Conservation (phyloP, 2,113 vertebrate genomes). For the Anseranas semipalmata region DNA sequence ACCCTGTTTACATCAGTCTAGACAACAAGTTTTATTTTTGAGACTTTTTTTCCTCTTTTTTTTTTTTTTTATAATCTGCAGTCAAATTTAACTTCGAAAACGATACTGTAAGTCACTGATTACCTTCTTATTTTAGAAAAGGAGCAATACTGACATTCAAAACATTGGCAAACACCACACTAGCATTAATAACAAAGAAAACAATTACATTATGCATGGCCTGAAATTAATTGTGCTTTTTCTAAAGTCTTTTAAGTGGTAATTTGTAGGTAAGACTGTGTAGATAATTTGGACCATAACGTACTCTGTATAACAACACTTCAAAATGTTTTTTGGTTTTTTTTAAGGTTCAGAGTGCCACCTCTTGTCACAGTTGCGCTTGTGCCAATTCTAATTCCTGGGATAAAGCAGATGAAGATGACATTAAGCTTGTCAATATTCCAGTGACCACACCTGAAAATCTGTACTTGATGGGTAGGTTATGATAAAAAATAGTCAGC, state of each 20-base stretch:
- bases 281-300: not conserved
- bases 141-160: not conserved
- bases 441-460: slow-evolving; percentile 95
- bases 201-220: not conserved
- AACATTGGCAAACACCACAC: no score
- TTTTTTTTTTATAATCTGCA: not conserved
- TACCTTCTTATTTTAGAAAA: not conserved
- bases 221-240: not conserved
- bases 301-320: not conserved
- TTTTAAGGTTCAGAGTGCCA: slow-evolving; percentile 87
- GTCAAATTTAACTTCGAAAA: not conserved
- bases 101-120: not conserved
- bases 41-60: not conserved
- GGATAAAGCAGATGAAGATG: slow-evolving; percentile 87
- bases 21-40: not conserved
- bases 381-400: slow-evolving; percentile 89
- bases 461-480: slow-evolving; percentile 94
- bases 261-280: not conserved
- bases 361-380: slow-evolving; percentile 90
- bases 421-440: slow-evolving; percentile 86
- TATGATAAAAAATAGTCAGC: not conserved
- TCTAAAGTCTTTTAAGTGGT: not conserved
- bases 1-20: not conserved
- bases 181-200: not conserved
- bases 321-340: not conserved